Evolutionary conservation across 2,888 invertebrate genomes (phyloP).

Genomic region (Kryphioiulus occultus): DNA sequence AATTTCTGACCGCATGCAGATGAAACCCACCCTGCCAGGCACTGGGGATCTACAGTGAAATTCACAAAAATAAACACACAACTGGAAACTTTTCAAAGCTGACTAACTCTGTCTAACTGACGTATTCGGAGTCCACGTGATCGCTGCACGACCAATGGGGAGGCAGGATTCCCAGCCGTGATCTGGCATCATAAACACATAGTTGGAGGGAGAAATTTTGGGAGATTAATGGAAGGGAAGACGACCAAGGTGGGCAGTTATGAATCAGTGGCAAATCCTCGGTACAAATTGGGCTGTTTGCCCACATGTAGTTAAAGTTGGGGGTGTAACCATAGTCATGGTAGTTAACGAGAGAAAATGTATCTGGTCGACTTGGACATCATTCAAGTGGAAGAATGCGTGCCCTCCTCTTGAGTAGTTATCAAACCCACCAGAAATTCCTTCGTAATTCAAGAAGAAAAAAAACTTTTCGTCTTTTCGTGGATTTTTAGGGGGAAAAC

Average conservation of each 20-base stretch:
- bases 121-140: not conserved
- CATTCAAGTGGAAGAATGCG: not conserved
- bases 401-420: not conserved
- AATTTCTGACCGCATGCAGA: slow-evolving; percentile 19
- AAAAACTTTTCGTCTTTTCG: too few relatives aligned
- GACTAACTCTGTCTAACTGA: not conserved
- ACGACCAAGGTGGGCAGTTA: not conserved
- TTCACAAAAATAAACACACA: not conserved
- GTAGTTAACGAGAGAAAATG: not conserved
- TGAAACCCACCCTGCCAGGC: not conserved
- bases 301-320: not conserved
- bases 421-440: not conserved
- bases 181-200: slow-evolving; percentile 35
- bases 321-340: not conserved
- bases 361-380: not conserved
- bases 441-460: not conserved
- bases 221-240: slow-evolving; percentile 8
- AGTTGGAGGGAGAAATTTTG: slow-evolving; percentile 11
- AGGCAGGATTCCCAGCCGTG: slow-evolving; percentile 17
- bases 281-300: not conserved
- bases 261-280: not conserved
- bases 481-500: not conserved
- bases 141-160: not conserved
- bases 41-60: not conserved
- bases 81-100: not conserved